Conservation (phyloP, 2,113 vertebrate genomes). For the Petrocephalus zakoni region DNA sequence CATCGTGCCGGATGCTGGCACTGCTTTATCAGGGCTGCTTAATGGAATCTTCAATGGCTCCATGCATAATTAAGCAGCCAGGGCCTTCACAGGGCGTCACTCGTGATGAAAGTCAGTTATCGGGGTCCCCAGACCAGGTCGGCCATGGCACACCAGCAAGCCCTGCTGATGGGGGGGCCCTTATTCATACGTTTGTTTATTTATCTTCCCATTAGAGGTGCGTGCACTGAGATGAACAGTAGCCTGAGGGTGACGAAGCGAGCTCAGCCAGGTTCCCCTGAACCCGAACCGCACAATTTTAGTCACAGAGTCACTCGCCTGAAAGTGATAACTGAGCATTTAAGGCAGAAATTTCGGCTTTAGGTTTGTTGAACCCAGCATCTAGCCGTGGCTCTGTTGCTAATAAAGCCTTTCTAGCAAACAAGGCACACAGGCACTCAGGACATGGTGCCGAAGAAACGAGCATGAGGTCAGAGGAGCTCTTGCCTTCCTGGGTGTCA, state of each 20-base stretch:
- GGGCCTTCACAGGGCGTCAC: not conserved
- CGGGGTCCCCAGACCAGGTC: not conserved
- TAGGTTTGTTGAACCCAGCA: not conserved
- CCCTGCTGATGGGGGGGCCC: not conserved
- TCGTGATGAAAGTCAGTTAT: not conserved
- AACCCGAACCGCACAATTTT: not conserved
- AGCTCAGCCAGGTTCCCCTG: not conserved
- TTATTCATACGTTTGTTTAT: not conserved
- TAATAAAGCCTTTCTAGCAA: not conserved
- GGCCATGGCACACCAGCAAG: not conserved
- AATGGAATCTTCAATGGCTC: not conserved
- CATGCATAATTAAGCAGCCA: slow-evolving; percentile 8
- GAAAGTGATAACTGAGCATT: not conserved
- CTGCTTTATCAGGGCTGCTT: not conserved
- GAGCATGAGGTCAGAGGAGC: not conserved
- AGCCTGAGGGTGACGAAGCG: not conserved
- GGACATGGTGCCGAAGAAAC: not conserved
- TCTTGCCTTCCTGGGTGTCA: not conserved
- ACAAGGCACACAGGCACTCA: not conserved
- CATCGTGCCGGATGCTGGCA: not conserved
- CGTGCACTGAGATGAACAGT: not conserved
- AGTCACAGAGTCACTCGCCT: not conserved
- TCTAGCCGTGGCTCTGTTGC: not conserved
- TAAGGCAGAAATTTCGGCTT: not conserved
- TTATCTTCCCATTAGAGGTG: not conserved